Percentiles rank a stretch among this genome's conserved stretches.
Conservation (phyloP, 1,140 invertebrate species). For the Brachionus angularis region DNA sequence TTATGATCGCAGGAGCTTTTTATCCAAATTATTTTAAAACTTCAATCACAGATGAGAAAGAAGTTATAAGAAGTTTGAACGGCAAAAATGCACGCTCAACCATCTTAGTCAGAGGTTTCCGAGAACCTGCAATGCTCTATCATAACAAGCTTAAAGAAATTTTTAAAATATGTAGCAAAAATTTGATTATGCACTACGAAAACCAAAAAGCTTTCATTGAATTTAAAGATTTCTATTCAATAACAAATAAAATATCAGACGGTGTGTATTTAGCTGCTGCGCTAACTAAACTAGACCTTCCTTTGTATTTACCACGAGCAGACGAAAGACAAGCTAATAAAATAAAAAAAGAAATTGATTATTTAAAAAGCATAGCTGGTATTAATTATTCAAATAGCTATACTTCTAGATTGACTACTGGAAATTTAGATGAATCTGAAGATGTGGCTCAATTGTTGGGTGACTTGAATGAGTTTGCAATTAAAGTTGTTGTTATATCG, state of each 20-base stretch:
- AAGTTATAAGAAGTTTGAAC: neutral
- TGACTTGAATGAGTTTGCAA: conserved; percentile 3
- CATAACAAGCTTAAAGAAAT: conserved; percentile 38
- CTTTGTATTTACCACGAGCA: neutral
- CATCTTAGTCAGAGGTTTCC: neutral
- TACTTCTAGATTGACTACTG: neutral
- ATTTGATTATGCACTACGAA: conserved; percentile 12
- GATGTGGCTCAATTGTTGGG: conserved; percentile 5
- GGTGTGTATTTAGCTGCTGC: conserved; percentile 19
- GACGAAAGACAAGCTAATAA: neutral
- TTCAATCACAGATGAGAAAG: neutral
- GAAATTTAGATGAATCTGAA: neutral
- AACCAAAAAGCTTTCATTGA: conserved; percentile 18
- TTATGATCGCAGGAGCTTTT: conserved; percentile 42
- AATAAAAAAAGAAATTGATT: conserved; percentile 22
- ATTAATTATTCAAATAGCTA: neutral
- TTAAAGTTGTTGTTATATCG: conserved; percentile 15
- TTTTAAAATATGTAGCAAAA: neutral
- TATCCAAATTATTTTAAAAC: conserved; percentile 43
- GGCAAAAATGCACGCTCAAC: conserved; percentile 33
- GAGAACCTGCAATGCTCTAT: conserved; percentile 25
- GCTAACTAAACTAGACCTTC: neutral
- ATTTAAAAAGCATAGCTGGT: neutral
- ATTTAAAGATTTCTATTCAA: conserved; percentile 11
- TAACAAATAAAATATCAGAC: conserved; percentile 17